Percentiles rank a stretch among this genome's conserved stretches.
phyloP scores from a whole-genome alignment of 2,888 invertebrate genomes.

The Acrobasis repandana region DNA sequence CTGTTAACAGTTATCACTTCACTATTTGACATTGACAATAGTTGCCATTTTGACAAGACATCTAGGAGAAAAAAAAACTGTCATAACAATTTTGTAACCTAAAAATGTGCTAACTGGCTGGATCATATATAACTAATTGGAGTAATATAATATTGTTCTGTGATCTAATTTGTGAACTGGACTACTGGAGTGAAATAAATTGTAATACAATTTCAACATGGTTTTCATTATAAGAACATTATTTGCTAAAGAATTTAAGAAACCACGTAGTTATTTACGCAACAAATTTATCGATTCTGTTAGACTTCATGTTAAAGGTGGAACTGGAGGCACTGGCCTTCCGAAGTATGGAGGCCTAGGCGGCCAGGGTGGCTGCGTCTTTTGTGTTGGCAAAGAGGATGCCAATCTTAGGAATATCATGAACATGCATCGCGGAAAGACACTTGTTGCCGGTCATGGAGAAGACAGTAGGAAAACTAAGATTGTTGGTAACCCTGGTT shows the following conservation, averaged over 20 bases:
- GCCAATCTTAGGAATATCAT: slow-evolving; percentile 80
- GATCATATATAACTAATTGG: too few species aligned
- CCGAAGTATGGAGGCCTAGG: slow-evolving; percentile 94
- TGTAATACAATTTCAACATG: slow-evolving; percentile 53
- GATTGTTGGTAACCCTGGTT: slow-evolving; percentile 89
- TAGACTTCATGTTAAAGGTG: slow-evolving; percentile 90
- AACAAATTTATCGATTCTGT: slow-evolving; percentile 90
- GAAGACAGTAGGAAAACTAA: slow-evolving; percentile 88
- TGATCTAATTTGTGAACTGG: too few species aligned
- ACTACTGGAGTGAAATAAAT: too few species aligned
- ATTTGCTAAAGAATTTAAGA: slow-evolving; percentile 72
- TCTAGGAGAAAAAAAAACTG: not conserved
- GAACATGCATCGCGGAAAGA: slow-evolving; percentile 78
- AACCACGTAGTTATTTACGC: slow-evolving; percentile 77
- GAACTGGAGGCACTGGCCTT: slow-evolving; percentile 88
- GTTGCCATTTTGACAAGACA: too few species aligned
- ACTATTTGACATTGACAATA: too few species aligned
- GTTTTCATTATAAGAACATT: slow-evolving; percentile 73
- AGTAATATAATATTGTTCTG: too few species aligned
- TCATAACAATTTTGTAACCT: not conserved
- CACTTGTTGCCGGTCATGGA: slow-evolving; percentile 87
- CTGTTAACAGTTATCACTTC: too few species aligned
- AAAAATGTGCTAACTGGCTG: not conserved
- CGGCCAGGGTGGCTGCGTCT: slow-evolving; percentile 95
- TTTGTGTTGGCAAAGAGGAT: slow-evolving; percentile 86